A percentile compares a stretch with the other conserved stretches of the same genome.
These are phyloP conservation scores for Melanaphis sacchari DNA, from an alignment of 1,140 invertebrate species.

Conservation along the genomic window DNA sequence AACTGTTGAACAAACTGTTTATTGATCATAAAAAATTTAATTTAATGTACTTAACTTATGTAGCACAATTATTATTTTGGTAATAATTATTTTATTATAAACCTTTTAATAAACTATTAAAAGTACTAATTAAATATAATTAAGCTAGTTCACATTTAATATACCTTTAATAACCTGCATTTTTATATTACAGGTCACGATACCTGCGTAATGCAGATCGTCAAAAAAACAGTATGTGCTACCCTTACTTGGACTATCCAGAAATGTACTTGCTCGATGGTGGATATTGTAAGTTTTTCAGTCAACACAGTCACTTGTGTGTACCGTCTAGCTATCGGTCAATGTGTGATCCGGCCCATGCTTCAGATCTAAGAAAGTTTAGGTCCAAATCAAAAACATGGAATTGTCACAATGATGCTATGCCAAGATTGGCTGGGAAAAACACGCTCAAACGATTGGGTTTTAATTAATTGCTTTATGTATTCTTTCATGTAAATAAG, in stretches of 20 bases:
- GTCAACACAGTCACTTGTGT: constrained; percentile 76
- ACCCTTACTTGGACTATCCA: constrained; percentile 89
- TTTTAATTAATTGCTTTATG: constrained; percentile 28
- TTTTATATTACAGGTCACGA: constrained; percentile 72
- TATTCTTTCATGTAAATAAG: neutral
- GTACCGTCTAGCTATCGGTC: constrained; percentile 77
- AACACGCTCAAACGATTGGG: constrained; percentile 55
- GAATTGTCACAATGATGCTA: constrained; percentile 53
- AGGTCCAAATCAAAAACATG: constrained; percentile 75
- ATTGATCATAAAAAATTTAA: neutral
- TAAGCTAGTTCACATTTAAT: neutral
- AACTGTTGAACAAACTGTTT: too few species aligned
- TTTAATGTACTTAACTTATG: neutral
- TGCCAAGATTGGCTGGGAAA: constrained; percentile 54
- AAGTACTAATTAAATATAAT: neutral
- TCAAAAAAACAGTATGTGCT: constrained; percentile 79
- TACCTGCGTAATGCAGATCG: constrained; percentile 87
- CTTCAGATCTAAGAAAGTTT: constrained; percentile 76
- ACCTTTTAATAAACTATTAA: neutral
- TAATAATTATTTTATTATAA: neutral
- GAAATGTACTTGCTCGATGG: constrained; percentile 94
- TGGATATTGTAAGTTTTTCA: constrained; percentile 92
- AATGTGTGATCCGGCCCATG: constrained; percentile 80
- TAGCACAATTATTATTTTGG: neutral
- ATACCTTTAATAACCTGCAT: constrained; percentile 59